These are phyloP conservation scores for Salticus scenicus DNA, from an alignment of 2,888 invertebrate genomes.

Conservation along the genomic window DNA sequence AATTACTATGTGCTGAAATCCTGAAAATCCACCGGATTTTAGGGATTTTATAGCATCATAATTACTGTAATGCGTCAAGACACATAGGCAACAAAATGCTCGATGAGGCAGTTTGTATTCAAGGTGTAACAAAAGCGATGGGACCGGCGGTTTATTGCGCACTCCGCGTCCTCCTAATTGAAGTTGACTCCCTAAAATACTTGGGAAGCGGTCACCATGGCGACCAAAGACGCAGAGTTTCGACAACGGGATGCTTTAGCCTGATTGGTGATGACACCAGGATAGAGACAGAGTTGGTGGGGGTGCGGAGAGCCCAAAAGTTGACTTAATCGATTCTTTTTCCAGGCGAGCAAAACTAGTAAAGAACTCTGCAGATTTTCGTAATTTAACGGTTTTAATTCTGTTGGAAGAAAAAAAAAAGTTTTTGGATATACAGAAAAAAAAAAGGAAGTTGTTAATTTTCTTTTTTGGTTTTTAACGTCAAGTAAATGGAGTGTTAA, in stretches of 20 bases:
- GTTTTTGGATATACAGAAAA: background rate
- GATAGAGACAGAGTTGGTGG: background rate
- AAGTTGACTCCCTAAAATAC: conserved; percentile 51
- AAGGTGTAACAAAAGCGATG: too few relatives aligned
- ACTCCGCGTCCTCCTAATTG: conserved; percentile 49
- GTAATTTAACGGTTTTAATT: background rate
- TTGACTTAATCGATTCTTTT: conserved; percentile 67
- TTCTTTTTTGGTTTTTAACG: background rate
- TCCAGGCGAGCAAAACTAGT: background rate
- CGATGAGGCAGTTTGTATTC: too few relatives aligned
- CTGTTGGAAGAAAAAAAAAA: background rate
- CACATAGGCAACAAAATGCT: too few relatives aligned
- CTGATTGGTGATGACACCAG: conserved; percentile 62
- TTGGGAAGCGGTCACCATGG: conserved; percentile 31
- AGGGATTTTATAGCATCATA: too few relatives aligned
- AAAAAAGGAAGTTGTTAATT: background rate
- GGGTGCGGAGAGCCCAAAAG: conserved; percentile 33
- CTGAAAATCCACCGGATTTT: too few relatives aligned
- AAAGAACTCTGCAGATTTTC: background rate
- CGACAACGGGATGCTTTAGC: conserved; percentile 45
- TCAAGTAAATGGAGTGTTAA: too few relatives aligned
- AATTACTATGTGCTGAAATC: too few relatives aligned
- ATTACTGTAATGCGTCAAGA: too few relatives aligned
- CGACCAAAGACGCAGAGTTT: conserved; percentile 44
- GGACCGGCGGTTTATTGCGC: conserved; percentile 53